These are phyloP conservation scores for Eueides isabella DNA, from an alignment of 1,140 invertebrate species.

Conservation along the genomic window DNA sequence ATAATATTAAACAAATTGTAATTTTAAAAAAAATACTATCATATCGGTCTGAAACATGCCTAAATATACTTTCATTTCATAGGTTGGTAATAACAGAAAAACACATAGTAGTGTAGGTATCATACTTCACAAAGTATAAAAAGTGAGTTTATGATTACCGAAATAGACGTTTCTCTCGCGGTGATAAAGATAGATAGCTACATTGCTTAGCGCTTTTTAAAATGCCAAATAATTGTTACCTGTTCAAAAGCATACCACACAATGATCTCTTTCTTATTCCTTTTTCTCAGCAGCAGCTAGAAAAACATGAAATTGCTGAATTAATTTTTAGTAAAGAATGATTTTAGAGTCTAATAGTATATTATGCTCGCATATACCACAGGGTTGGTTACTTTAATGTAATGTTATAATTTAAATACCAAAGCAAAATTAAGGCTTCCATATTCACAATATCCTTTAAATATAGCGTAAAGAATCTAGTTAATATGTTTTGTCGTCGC, in stretches of 20 bases:
- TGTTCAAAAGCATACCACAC: background rate
- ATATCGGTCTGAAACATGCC: background rate
- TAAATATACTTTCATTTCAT: background rate
- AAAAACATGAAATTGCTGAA: too few relatives aligned
- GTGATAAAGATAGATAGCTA: background rate
- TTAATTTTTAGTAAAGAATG: too few relatives aligned
- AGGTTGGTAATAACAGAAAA: background rate
- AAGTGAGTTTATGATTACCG: background rate
- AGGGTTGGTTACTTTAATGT: too few relatives aligned
- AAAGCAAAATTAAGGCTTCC: too few relatives aligned
- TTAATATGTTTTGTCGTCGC: slow-evolving; percentile 27
- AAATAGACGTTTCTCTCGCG: background rate
- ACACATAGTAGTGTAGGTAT: background rate
- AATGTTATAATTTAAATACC: too few relatives aligned
- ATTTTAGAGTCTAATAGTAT: too few relatives aligned
- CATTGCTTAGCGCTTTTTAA: background rate
- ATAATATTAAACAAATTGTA: background rate
- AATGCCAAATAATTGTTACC: background rate
- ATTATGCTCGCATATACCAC: too few relatives aligned
- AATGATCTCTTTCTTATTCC: background rate
- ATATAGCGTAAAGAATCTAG: slow-evolving; percentile 25
- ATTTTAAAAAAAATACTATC: too few relatives aligned
- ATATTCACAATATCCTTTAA: slow-evolving; percentile 27
- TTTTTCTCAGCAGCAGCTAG: background rate
- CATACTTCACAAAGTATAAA: background rate